Percentiles rank a stretch among this genome's conserved stretches.
Conservation (phyloP, 2,113 vertebrate species). For the Stegostoma tigrinum region DNA sequence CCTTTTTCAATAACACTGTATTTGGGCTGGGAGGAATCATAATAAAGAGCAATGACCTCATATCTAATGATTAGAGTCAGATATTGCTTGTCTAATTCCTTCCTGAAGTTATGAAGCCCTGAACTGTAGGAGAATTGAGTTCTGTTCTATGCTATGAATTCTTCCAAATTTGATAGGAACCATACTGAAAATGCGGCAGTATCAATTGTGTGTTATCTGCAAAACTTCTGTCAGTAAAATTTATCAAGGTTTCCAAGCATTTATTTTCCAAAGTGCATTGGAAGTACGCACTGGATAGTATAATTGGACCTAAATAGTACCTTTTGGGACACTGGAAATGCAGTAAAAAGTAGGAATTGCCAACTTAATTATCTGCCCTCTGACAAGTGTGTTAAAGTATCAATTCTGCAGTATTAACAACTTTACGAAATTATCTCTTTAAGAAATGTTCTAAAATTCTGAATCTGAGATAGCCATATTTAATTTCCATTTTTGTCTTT, state of each 20-base stretch:
- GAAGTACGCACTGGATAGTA: not conserved
- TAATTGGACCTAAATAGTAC: not conserved
- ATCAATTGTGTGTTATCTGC: not conserved
- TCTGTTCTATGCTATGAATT: not conserved
- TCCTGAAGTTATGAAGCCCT: conserved; percentile 16
- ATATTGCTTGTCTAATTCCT: not conserved
- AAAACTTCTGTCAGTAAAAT: not conserved
- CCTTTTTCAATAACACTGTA: not conserved
- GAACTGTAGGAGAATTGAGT: not conserved
- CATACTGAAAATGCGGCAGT: not conserved
- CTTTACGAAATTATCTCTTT: not conserved
- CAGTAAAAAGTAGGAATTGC: not conserved
- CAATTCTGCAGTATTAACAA: not conserved
- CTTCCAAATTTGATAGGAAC: conserved; percentile 1
- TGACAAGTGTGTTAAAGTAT: not conserved
- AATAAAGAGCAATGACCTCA: not conserved
- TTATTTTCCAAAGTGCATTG: not conserved
- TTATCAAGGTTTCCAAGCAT: not conserved
- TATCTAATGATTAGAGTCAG: not conserved
- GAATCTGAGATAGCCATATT: not conserved
- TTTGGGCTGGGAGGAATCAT: not conserved
- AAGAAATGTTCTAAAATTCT: not conserved
- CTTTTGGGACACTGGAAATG: not conserved
- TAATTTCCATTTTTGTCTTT: not conserved
- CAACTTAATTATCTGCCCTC: not conserved